Evolutionary conservation across 2,888 invertebrate species (phyloP), one percentile per base, ranked within the genome.

Genomic region (Melanchra persicariae): DNA sequence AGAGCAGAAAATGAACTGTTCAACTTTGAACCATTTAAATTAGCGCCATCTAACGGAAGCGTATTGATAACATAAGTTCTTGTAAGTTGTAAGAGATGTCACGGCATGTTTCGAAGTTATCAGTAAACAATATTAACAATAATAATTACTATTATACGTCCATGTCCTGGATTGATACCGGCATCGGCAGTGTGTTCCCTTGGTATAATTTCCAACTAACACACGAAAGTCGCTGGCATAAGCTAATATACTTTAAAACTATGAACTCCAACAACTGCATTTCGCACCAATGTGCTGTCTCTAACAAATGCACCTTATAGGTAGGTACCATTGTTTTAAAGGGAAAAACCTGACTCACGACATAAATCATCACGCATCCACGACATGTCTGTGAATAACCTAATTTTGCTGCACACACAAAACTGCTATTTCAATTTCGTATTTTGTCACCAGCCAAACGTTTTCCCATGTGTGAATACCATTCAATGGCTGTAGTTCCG

Each of bases 401-500:
- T 45, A 8, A 63, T 37, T 79, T 17, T 43, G 47, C 15, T 26
- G 22, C 15, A 12, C 9, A 68, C 24, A 69, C 26, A 67, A 45
- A 57, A 12, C 68, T 19, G 26, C 9, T 22, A 22, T 12, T 45
- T 24, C 9, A 30, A 15, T 30, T 55, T 59, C 26, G 30, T 62
- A 52, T 52, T 43, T 40, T 57, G 74, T 58, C 52, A 61, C 34
- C n/a, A 22, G n/a, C 55, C 26, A 60, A 43, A 55, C 9, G 26
- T 77, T 43, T 63, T 74, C 52, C 9, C 52, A 57, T 58, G 57
- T 61, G 40, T 66, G 59, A 60, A 47, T 60, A 57, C 55, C 37
- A 67, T 54, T 61, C 45, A 60, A 22, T 34, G 30, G 67, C 64
- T 37, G 83, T 81, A 79, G 78, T 86, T 87, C 87, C 86, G 77